phyloP scores from a whole-genome alignment of 2,797 vertebrate genomes.

The Myotis daubentonii region DNA sequence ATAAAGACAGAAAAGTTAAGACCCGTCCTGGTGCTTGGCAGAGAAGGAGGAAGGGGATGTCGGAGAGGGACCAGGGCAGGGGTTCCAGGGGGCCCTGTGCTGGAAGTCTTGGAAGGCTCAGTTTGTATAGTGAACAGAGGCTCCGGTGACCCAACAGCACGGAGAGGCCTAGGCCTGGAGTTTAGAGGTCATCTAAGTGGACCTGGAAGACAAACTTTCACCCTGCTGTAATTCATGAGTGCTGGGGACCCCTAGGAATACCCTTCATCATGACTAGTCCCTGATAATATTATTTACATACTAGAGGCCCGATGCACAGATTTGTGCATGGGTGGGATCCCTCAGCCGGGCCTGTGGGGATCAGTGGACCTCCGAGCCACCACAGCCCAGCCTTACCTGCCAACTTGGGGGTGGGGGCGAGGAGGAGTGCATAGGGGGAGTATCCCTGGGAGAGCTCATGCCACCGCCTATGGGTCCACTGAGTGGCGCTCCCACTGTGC shows the following conservation, averaged over 20 bases:
- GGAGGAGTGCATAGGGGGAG: fast-evolving
- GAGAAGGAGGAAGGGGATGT: not conserved
- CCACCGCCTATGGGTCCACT: too few species aligned
- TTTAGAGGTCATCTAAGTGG: not conserved
- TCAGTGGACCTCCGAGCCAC: too few species aligned
- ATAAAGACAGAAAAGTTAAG: not conserved
- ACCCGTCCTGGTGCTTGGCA: not conserved
- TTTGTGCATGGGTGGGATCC: fast-evolving
- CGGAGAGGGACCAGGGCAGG: not conserved
- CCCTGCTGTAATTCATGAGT: not conserved
- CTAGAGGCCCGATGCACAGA: too few species aligned
- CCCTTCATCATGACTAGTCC: too few species aligned
- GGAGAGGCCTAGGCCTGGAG: not conserved
- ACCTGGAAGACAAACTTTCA: not conserved
- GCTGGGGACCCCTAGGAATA: too few species aligned
- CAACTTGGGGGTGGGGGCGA: too few species aligned
- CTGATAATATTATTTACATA: too few species aligned
- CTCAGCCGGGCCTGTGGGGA: too few species aligned
- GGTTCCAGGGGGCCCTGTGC: not conserved
- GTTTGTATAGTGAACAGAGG: not conserved
- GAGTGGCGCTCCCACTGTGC: fast-evolving
- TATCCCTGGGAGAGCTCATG: too few species aligned
- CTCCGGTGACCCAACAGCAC: not conserved
- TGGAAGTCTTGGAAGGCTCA: not conserved
- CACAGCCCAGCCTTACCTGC: too few species aligned